Base-by-base conservation (phyloP, 2,888 invertebrate genomes). In the Mayetiola destructor region DNA sequence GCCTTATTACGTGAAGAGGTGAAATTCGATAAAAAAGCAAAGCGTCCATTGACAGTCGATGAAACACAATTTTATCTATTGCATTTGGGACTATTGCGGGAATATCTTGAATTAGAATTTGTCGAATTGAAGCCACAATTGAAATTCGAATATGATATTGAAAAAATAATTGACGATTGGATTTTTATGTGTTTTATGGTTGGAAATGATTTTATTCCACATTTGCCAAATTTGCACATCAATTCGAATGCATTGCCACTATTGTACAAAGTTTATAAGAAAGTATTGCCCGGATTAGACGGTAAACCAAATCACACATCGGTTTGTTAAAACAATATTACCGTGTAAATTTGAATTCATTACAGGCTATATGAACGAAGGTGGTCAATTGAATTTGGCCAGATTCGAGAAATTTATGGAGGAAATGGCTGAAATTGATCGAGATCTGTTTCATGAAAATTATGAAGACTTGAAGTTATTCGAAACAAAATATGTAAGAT, bases 171-270 rank as follows among this genome's bases (percentile, higher is more conserved):
- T 27, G 97, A 99, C 68, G 97, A 99, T 70, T 99, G 97, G 96
- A 86, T 97, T 29, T 71, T 97, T 18, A 92, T 97, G 92, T 92
- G 94, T 1, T 96, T 96, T 70, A 74, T 97, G 23, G 90, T 97
- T 12, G 97, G 97, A 61, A 99, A 99, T 68, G 97, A 99, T 73
- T 99, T 99, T 72, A 89, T 99, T 65, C 97, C 97, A 1, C 83
- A 95, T 75, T 76, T 97, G 61, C 97, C 97, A 2, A 85, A 93
- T 71, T 79, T 99, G 70, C 93, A 97, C 70, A 97, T 99, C 62
- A 81, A 82, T 63, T 85, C 88, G 66, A 91, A 92, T 66, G 92
- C 93, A 14, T 72, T 97, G 61, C 88, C 93, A 0, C 68, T 88
- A 60, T 75, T 99, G 39, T 96, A 93, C 73, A 79, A 81, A 64